Evolutionary conservation across 2,113 vertebrate genomes (phyloP), one percentile per base, ranked within the genome.

Genomic region (Felis catus): DNA sequence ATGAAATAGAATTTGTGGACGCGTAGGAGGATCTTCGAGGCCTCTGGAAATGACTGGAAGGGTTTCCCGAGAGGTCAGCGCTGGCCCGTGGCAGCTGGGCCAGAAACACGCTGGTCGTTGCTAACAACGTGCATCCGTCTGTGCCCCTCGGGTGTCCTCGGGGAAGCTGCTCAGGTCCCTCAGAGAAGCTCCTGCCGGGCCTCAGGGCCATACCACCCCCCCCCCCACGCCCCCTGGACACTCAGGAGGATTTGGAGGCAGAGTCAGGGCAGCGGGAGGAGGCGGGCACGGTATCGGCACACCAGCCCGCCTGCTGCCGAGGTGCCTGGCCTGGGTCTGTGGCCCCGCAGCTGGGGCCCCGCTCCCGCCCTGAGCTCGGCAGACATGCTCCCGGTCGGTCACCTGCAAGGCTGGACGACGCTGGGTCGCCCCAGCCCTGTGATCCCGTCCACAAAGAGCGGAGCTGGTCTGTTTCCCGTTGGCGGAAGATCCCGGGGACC

Each of bases 111-210:
- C 53, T 23, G 4, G 4, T 31, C 25, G 61, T 41, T 15, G 25
- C 86, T 33, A 21, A 33, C 9, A 23, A 18, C 1, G 0, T 0
- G 9, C 63, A 45, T n/a, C 45, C 13, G 0, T 4, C 4, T 6
- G 5, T 0, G 3, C 1, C 27, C 85, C 51, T 12, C 8, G 23
- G 15, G 13, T 12, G 14, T 39, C 13, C 3, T 23, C 12, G 13
- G 11, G 89, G 78, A 39, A 15, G 15, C 39, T 13, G 21, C n/a
- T 27, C 1, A 0, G 6, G 36, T 15, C 53, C n/a, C 65, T 1
- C 14, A 0, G 1, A 0, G 53, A 3, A 14, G n/a, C 27, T 23
- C 70, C 55, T 4, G 27, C 5, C 1, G 36, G 16, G 36, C 12
- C 25, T 41, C 14, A 14, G 10, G 14, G 10, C 3, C 91, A 18